phyloP scores from a whole-genome alignment of 1,140 invertebrate species.

The Pachyrhynchus sulphureomaculatus region DNA sequence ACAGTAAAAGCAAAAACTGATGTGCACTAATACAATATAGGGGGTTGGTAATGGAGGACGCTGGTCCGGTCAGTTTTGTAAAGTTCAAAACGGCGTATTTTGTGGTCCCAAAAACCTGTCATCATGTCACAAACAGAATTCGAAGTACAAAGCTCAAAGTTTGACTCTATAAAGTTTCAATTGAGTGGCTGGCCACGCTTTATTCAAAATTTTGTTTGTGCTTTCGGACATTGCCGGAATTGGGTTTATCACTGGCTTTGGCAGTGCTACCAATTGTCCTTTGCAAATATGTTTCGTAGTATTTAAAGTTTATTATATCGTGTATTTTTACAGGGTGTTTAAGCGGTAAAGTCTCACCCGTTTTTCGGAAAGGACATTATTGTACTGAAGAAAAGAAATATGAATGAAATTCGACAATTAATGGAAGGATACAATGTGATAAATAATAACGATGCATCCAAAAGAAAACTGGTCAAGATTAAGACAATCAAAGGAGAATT shows the following conservation, averaged over 20 bases:
- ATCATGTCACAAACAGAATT: conserved; percentile 17
- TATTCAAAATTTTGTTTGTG: conserved; percentile 18
- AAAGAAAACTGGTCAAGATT: no score
- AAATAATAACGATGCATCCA: no score
- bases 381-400: no score
- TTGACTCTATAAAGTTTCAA: conserved; percentile 26
- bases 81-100: conserved; percentile 19
- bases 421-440: no score
- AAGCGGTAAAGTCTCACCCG: no score
- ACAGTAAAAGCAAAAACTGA: conserved; percentile 27
- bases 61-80: conserved; percentile 17
- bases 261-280: conserved; percentile 18
- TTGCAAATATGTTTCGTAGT: background rate
- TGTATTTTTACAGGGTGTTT: no score
- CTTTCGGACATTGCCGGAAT: conserved; percentile 4
- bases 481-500: no score
- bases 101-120: conserved; percentile 14
- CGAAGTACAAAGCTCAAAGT: conserved; percentile 12
- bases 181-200: conserved; percentile 4
- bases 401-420: no score
- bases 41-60: background rate
- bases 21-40: conserved; percentile 20
- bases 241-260: conserved; percentile 26
- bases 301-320: no score
- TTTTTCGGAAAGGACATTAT: no score